Conservation (phyloP, 2,113 vertebrate species). For the Rhinichthys klamathensis region DNA sequence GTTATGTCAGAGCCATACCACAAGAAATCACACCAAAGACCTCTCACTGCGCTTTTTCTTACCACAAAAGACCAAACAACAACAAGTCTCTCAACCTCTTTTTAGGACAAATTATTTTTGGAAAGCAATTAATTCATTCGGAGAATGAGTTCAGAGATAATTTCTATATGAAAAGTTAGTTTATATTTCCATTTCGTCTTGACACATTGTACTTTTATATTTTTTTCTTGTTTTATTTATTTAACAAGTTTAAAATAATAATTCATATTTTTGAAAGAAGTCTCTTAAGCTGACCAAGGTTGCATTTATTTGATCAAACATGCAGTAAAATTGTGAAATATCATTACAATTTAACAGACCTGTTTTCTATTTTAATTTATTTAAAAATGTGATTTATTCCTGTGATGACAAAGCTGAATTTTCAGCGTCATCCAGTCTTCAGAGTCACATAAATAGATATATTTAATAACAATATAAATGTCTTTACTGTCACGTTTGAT, state of each 20-base stretch:
- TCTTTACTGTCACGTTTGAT: too few relatives aligned
- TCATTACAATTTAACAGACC: not conserved
- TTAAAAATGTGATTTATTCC: not conserved
- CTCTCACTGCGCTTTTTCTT: not conserved
- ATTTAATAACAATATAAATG: too few relatives aligned
- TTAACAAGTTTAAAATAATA: not conserved
- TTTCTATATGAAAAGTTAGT: not conserved
- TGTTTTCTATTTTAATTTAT: not conserved
- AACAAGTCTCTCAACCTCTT: not conserved
- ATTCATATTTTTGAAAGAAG: not conserved
- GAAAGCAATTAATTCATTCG: not conserved
- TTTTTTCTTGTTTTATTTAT: too few relatives aligned
- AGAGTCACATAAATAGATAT: not conserved
- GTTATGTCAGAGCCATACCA: not conserved
- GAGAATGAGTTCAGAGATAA: not conserved
- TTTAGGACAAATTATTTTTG: not conserved
- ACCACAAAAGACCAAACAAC: constrained; percentile 1
- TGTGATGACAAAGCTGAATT: not conserved
- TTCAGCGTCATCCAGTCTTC: not conserved
- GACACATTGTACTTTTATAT: not conserved
- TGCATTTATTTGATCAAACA: not conserved
- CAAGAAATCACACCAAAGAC: not conserved
- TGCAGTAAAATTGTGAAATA: not conserved
- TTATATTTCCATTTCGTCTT: not conserved
- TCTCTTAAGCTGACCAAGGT: not conserved